Base-by-base conservation (phyloP, 2,113 vertebrate genomes). In the Clarias batrachus region DNA sequence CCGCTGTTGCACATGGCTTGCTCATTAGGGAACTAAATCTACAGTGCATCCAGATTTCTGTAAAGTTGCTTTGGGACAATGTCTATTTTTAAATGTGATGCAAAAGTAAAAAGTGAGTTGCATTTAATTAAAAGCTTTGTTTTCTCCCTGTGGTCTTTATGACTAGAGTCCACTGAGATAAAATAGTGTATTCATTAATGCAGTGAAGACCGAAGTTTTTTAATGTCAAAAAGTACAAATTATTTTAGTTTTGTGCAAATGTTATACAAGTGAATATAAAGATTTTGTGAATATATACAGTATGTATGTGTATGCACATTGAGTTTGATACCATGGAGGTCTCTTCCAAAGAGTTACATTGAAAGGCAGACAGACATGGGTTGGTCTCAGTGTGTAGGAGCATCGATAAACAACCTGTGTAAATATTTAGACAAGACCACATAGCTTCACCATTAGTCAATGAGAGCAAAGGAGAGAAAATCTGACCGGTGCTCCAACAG, bases 361-460 rank as follows among this genome's bases (percentile, higher is more conserved):
- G n/a, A 57, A 25, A 59, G 52, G 65, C 60, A 84, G 30, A 78
- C 66, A 62, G 62, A 73, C 41, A 65, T 21, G 48, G 76, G 68
- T 30, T 62, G 33, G 54, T 62, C 33, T 48, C 54, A 63, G 63
- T 79, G 37, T 74, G 89, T 85, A 87, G 82, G 85, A 88, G 85
- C 87, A 89, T 88, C 81, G 76, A 84, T 90, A 91, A 91, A 90
- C 90, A 90, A 63, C 66, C 56, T 68, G 71, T 25, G 62, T 89
- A 92, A 92, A 92, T 91, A 92, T 92, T 92, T 91, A 90, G 73
- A 89, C 70, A 84, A 85, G 81, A 48, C 14, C 9, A 27, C 89
- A 87, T 91, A 89, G 85, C 89, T 89, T 81, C 86, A 88, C 73
- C 56, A 63, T 90, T 82, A 90, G 87, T 83, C 82, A 73, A 70